phyloP scores from a whole-genome alignment of 1,140 invertebrate species.

The Coenobita brevimanus region DNA sequence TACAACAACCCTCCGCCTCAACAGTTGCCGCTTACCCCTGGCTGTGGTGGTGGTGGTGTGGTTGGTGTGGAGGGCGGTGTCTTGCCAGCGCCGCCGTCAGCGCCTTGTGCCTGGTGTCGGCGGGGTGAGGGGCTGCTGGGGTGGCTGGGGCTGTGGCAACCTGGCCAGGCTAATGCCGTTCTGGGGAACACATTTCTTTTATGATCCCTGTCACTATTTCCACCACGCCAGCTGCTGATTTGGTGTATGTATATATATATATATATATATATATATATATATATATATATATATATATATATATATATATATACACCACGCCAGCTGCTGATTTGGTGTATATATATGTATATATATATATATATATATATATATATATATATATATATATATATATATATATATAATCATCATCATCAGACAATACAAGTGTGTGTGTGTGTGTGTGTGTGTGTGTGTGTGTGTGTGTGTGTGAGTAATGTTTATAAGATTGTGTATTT shows the following conservation, averaged over 20 bases:
- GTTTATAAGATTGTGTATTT: too few species aligned
- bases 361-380: constrained; percentile 21
- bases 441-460: too few species aligned
- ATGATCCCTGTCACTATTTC: constrained; percentile 60
- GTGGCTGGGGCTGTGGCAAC: constrained; percentile 19
- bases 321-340: constrained; percentile 44
- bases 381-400: too few species aligned
- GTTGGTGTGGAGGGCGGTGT: too few species aligned
- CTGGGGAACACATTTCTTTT: constrained; percentile 62
- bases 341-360: not conserved
- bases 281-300: constrained; percentile 9
- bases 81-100: not conserved
- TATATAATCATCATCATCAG: too few species aligned
- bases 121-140: not conserved
- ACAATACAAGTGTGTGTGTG: too few species aligned
- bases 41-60: too few species aligned
- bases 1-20: constrained; percentile 49
- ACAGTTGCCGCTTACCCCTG: constrained; percentile 12
- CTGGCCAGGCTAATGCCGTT: constrained; percentile 41
- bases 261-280: constrained; percentile 31
- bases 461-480: too few species aligned
- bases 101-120: not conserved
- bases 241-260: not conserved
- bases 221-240: constrained; percentile 52
- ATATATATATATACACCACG: constrained; percentile 3